Evolutionary conservation across 2,113 vertebrate species (phyloP).

Genomic region (Nettapus auritus): DNA sequence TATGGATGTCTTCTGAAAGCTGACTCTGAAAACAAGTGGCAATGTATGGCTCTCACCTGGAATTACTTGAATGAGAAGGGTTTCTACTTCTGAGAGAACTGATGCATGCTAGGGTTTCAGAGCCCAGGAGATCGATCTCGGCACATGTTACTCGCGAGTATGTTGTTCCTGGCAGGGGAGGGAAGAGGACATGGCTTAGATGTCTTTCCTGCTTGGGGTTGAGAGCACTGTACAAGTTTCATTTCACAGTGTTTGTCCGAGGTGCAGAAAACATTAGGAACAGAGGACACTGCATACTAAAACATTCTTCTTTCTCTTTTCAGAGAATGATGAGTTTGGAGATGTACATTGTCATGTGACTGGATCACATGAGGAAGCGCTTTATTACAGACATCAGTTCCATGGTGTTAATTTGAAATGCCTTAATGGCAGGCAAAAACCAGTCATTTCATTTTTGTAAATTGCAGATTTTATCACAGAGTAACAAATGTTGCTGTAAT

Average conservation of each 20-base stretch:
- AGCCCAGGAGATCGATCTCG: neutral
- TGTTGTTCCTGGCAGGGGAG: neutral
- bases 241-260: neutral
- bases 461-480: constrained; percentile 92
- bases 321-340: constrained; percentile 88
- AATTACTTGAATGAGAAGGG: neutral
- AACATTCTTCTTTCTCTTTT: constrained; percentile 68
- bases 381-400: constrained; percentile 96
- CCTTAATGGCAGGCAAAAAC: constrained; percentile 96
- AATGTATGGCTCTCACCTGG: neutral
- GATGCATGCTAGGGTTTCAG: neutral
- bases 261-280: neutral
- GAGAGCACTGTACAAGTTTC: neutral
- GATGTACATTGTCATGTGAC: constrained; percentile 86
- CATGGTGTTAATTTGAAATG: constrained; percentile 97
- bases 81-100: neutral
- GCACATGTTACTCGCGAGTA: neutral
- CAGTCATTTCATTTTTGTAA: constrained; percentile 93
- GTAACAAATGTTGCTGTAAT: constrained; percentile 89
- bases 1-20: neutral
- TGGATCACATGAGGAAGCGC: constrained; percentile 90
- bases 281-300: constrained; percentile 33
- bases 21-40: neutral
- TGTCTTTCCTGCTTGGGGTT: neutral
- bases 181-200: neutral